Evolutionary conservation across 64 coral and sea anemone genomes (phyloP).

Genomic region (Stichodactyla mertensii): DNA sequence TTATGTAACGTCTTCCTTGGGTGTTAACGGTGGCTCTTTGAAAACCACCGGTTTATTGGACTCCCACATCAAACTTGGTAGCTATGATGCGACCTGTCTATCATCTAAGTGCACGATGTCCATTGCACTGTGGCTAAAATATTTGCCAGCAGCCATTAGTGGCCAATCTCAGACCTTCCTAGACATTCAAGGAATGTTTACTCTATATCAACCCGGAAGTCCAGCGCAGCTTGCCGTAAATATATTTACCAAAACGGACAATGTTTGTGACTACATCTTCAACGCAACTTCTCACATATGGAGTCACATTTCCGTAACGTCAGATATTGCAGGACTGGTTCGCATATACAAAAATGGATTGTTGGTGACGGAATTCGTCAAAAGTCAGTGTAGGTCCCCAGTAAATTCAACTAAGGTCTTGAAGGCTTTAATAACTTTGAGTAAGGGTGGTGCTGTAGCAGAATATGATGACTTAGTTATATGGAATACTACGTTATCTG

Average conservation of each 20-base stretch:
- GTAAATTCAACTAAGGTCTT: neutral
- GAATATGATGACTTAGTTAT: conserved; percentile 11
- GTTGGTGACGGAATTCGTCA: neutral
- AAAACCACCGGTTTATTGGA: neutral
- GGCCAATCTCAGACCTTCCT: neutral
- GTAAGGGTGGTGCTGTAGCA: neutral
- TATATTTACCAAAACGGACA: neutral
- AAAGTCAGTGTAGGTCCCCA: neutral
- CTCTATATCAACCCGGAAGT: conserved; percentile 8
- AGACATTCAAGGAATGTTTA: conserved; percentile 15
- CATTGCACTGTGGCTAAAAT: neutral
- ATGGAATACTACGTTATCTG: conserved; percentile 15
- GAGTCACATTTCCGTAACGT: neutral
- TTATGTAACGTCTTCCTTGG: neutral
- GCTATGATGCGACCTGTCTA: neutral
- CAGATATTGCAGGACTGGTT: neutral
- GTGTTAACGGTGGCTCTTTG: neutral
- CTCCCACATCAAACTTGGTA: neutral
- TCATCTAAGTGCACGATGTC: neutral
- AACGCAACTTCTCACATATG: neutral
- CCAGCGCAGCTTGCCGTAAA: neutral
- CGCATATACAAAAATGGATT: neutral
- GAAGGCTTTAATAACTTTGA: conserved; percentile 8
- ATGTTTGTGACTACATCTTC: neutral
- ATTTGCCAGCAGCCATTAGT: neutral